Conservation (phyloP, 1,140 invertebrate species). For the Zaprionus nigranus region DNA sequence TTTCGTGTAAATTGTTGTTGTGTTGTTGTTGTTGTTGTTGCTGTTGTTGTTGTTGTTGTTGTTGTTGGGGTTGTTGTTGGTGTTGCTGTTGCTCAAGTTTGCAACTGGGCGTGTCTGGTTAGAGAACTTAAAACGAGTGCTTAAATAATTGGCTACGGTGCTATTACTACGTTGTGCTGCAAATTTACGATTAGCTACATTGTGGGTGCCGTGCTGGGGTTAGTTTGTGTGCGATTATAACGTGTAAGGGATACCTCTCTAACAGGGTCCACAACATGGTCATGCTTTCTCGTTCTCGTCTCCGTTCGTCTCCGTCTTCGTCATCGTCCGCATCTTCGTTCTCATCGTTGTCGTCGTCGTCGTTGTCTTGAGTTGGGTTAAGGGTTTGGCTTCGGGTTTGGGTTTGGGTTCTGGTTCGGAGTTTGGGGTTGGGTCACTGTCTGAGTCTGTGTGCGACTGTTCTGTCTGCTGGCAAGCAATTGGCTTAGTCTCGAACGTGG, state of each 20-base stretch:
- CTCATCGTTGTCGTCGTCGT: constrained; percentile 11
- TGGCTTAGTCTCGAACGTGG: constrained; percentile 42
- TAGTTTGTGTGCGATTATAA: constrained; percentile 31
- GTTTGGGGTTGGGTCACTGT: too few species aligned
- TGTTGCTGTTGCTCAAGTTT: constrained; percentile 18
- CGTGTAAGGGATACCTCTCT: constrained; percentile 44
- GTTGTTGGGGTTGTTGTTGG: constrained; percentile 11
- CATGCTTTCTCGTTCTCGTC: constrained; percentile 22
- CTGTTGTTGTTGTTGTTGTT: constrained; percentile 30
- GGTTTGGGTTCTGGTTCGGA: constrained; percentile 21
- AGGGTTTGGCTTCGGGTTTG: not conserved
- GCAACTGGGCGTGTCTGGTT: constrained; percentile 15
- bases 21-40: constrained; percentile 41
- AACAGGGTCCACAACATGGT: constrained; percentile 23
- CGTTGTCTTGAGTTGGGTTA: not conserved
- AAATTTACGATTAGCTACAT: constrained; percentile 53
- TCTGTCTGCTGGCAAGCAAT: constrained; percentile 64
- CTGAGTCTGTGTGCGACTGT: constrained; percentile 5
- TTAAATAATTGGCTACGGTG: constrained; percentile 79
- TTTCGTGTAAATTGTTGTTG: constrained; percentile 19
- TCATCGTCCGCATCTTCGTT: constrained; percentile 1
- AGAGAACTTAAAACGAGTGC: constrained; percentile 58
- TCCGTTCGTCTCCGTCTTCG: constrained; percentile 6
- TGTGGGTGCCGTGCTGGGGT: constrained; percentile 29
- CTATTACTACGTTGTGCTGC: constrained; percentile 71